Percentiles rank a stretch among this genome's conserved stretches.
phyloP scores from a whole-genome alignment of 2,797 vertebrate species.

The Cuniculus paca region DNA sequence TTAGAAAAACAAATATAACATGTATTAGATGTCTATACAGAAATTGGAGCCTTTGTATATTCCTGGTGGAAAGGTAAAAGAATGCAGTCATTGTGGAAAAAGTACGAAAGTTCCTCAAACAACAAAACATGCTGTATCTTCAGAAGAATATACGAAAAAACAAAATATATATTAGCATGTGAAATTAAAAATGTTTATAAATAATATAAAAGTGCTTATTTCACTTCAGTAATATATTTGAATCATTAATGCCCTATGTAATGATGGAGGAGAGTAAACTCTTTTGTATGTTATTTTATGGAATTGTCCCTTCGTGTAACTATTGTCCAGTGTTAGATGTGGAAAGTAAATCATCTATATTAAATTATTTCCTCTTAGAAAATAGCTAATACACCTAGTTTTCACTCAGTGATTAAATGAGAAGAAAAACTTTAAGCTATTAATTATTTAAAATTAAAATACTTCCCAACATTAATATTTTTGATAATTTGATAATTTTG shows the following conservation, averaged over 20 bases:
- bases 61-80: background rate
- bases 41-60: background rate
- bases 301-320: background rate
- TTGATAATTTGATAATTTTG: background rate
- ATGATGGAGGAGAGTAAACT: background rate
- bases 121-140: background rate
- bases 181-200: background rate
- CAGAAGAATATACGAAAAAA: background rate
- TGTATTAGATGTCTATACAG: background rate
- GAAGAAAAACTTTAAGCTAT: background rate
- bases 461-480: background rate
- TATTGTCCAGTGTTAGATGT: background rate
- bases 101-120: background rate
- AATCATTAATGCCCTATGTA: no score
- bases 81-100: background rate
- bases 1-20: background rate
- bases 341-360: background rate
- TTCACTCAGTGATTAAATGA: background rate
- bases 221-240: background rate
- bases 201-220: background rate
- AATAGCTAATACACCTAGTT: background rate
- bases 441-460: background rate
- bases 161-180: background rate
- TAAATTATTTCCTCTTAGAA: background rate
- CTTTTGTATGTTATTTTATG: background rate